Conservation (phyloP, 1,140 invertebrate species). For the Meloidogyne hapla region DNA sequence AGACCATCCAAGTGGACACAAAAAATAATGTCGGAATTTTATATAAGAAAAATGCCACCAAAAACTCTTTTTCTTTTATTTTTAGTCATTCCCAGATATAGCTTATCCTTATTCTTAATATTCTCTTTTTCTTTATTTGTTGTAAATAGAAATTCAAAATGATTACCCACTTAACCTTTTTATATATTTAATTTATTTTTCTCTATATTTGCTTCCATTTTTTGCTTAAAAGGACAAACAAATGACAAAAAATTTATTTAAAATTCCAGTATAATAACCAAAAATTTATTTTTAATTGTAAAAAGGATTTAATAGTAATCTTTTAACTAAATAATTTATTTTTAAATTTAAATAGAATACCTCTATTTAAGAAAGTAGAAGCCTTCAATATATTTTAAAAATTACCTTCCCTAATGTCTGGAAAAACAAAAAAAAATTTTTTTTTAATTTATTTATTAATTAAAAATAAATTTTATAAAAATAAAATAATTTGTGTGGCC, state of each 20-base stretch:
- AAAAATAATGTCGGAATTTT: background rate
- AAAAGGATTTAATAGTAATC: too few species aligned
- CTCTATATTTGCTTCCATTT: background rate
- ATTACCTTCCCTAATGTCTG: too few species aligned
- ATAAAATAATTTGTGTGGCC: background rate
- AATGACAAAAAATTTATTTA: background rate
- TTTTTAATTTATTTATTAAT: too few species aligned
- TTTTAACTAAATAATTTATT: too few species aligned
- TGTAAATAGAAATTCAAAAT: background rate
- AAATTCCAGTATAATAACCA: too few species aligned
- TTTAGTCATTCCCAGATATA: background rate
- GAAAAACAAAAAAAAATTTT: too few species aligned
- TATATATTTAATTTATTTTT: background rate
- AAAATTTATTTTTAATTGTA: too few species aligned
- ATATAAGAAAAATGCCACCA: background rate
- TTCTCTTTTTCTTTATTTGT: conserved; percentile 1
- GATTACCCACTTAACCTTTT: conserved; percentile 5
- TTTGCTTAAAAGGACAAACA: background rate
- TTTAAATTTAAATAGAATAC: too few species aligned
- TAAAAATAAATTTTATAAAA: too few species aligned
- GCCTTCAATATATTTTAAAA: too few species aligned
- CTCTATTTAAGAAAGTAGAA: too few species aligned
- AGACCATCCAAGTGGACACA: too few species aligned
- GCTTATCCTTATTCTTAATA: background rate
- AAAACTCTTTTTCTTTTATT: background rate